Conservation (phyloP, 1,140 invertebrate genomes). For the Cataglyphis hispanica region DNA sequence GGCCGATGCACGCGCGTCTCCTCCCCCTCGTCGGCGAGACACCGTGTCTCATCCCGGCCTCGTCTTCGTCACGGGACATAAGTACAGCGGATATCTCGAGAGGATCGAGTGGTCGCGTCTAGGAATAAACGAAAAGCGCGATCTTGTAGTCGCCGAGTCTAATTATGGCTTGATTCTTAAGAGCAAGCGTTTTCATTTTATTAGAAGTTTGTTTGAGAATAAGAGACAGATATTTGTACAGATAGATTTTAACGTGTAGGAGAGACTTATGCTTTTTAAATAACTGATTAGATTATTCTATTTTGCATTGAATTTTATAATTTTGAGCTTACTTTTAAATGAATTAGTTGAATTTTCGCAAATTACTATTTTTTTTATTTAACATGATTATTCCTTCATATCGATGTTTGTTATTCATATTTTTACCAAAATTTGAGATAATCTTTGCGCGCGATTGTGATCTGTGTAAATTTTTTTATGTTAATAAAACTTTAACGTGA, state of each 20-base stretch:
- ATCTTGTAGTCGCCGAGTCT: background rate
- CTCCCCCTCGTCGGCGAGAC: conserved; percentile 7
- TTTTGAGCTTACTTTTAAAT: background rate
- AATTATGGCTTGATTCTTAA: conserved; percentile 12
- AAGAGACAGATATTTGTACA: too few relatives aligned
- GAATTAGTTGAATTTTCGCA: background rate
- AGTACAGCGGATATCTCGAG: conserved; percentile 41
- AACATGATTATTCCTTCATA: background rate
- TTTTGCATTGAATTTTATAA: background rate
- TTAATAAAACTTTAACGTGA: background rate
- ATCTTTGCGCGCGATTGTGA: too few relatives aligned
- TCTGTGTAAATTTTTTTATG: background rate
- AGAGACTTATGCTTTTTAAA: background rate
- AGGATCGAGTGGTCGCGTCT: conserved; percentile 27
- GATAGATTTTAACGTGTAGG: too few relatives aligned
- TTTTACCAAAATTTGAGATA: too few relatives aligned
- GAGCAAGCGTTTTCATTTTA: background rate
- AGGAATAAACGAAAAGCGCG: conserved; percentile 14
- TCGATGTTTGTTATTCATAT: too few relatives aligned
- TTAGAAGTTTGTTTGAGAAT: background rate
- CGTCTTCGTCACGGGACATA: conserved; percentile 45
- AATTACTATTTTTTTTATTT: background rate
- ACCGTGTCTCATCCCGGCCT: conserved; percentile 4
- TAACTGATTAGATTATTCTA: background rate
- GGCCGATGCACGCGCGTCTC: conserved; percentile 29